These are phyloP conservation scores for Tragelaphus oryx DNA, from an alignment of 2,797 vertebrate species.

Conservation along the genomic window DNA sequence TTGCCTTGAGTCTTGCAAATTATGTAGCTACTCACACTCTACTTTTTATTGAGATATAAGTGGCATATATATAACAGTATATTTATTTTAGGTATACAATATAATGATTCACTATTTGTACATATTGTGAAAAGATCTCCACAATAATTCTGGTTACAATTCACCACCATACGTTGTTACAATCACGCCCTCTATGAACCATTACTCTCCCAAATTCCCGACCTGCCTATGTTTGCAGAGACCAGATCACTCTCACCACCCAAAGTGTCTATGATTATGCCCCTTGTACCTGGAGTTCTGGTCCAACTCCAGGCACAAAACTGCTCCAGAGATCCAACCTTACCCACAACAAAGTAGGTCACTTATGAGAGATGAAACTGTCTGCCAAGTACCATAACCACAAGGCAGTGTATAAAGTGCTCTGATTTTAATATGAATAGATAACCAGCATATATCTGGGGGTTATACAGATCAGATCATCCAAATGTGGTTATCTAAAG, in stretches of 20 bases:
- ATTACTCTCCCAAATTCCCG: not conserved
- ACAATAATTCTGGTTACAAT: not conserved
- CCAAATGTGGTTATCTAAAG: not conserved
- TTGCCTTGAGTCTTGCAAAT: not conserved
- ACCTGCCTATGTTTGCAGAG: not conserved
- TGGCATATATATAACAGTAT: not conserved
- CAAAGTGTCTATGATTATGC: not conserved
- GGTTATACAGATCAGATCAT: not conserved
- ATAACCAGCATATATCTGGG: not conserved
- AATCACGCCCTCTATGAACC: not conserved
- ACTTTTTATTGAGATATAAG: not conserved
- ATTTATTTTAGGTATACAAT: not conserved
- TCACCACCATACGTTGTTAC: not conserved
- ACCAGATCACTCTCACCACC: not conserved
- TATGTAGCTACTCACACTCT: not conserved
- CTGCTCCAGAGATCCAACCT: not conserved
- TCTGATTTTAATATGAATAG: constrained; percentile 7
- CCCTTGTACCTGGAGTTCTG: not conserved
- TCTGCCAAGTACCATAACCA: not conserved
- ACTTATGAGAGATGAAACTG: not conserved
- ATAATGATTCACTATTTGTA: not conserved
- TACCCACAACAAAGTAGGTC: not conserved
- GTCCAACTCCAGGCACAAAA: not conserved
- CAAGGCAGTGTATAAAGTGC: not conserved
- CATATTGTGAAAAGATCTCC: not conserved